These are phyloP conservation scores for Urosaurus nigricauda DNA, from an alignment of 2,797 vertebrate genomes.

Conservation along the genomic window DNA sequence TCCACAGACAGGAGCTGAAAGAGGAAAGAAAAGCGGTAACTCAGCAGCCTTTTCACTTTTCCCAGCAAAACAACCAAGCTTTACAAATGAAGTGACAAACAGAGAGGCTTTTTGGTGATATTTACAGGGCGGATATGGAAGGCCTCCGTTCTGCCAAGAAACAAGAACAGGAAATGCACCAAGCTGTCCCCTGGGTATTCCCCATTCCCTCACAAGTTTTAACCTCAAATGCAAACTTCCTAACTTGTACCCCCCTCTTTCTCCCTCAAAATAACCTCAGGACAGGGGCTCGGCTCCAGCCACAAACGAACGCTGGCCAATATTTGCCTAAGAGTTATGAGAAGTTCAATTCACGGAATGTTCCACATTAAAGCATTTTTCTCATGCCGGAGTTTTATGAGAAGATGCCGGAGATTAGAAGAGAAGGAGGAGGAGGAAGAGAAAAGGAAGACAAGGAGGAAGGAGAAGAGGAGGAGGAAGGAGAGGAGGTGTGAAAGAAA, in stretches of 20 bases:
- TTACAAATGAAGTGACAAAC: slow-evolving; percentile 3
- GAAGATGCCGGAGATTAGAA: not conserved
- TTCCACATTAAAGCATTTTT: slow-evolving; percentile 34
- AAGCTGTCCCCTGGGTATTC: not conserved
- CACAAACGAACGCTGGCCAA: not conserved
- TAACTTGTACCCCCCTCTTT: not conserved
- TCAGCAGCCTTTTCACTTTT: not conserved
- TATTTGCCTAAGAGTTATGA: not conserved
- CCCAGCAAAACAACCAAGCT: slow-evolving; percentile 45
- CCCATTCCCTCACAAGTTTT: not conserved
- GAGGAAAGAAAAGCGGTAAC: slow-evolving; percentile 13
- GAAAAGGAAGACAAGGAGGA: too few species aligned
- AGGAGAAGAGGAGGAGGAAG: too few species aligned
- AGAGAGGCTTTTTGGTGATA: slow-evolving; percentile 6
- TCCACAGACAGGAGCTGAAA: slow-evolving; percentile 47
- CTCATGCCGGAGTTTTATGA: slow-evolving; percentile 17
- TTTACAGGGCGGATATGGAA: not conserved
- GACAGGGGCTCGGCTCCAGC: not conserved
- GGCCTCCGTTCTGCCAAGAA: not conserved
- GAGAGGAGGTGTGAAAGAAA: too few species aligned
- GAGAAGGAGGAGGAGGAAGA: not conserved
- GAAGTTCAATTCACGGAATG: slow-evolving; percentile 23
- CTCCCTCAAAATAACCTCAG: not conserved
- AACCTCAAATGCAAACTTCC: not conserved
- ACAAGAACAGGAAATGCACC: not conserved